Base-by-base conservation (phyloP, 2,888 invertebrate genomes). In the Oxystoma pomonae region DNA sequence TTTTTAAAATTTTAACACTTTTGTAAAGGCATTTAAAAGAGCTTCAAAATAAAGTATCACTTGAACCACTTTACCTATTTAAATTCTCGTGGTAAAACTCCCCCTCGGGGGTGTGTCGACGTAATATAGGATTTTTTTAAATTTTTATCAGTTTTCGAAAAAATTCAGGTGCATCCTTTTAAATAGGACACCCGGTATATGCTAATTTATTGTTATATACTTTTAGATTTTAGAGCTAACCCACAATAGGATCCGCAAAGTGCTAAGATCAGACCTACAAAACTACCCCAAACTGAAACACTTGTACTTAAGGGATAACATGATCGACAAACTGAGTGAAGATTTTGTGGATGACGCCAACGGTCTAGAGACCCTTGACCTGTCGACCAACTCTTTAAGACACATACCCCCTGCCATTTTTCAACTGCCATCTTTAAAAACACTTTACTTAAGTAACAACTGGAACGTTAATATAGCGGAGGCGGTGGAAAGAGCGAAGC, bases 301-400 rank as follows among this genome's bases (percentile, higher is more conserved):
- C 56, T 63, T 80, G 72, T 80, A 80, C 72, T 76, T 80, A 73
- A 71, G 69, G 16, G 80, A 80, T 55, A 80, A 80, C 65, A 61
- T 75, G 49, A 67, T 80, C 61, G 69, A 68, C 9, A 69, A 71
- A 12, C 71, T 79, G 18, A 73, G 78, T 19, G 74, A 75, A 3
- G 73, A 77, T 17, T 68, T 73, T 0, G 77, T 80, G 56, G 63
- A 68, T n/a, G 76, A 72, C 20, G 63, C 72, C 62, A 63, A 69
- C 18, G 64, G 70, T 55, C 69, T 80, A 55, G 69, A 70, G 18
- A 74, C 74, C 2, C 65, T 80, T 19, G 80, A 80, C 66, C 66
- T 80, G 58, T 75, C 79, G 1, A 55, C 72, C 20, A 79, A 78
- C 60, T 74, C 71, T 0, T 62, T 79, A 18, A 61, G 68, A 1